Base-by-base conservation (phyloP, 2,797 vertebrate genomes). In the Melopsittacus undulatus region DNA sequence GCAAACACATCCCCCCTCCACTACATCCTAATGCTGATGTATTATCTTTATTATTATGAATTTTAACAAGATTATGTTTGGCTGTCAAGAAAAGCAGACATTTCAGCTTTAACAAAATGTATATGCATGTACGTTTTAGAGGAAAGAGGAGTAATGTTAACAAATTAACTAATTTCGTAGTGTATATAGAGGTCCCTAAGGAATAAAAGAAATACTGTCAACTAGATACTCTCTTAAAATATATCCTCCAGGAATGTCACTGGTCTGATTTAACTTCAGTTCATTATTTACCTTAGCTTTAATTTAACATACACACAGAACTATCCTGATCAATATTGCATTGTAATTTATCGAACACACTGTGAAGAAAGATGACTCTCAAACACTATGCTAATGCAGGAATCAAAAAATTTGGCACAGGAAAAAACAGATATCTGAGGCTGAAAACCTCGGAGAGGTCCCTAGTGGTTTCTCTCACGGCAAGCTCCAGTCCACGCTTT, bases 91-190 rank as follows among this genome's bases (percentile, higher is more conserved):
- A 12, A 66, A 36, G 8, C 2, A 17, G 42, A 45, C 11, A 62
- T 74, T 45, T n/a, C 54, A 52, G 45, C 26, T 62, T 79, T 42
- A 75, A 23, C 23, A 32, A 70, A 45, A 24, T 2, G 26, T 20
- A 19, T 2, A 19, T 2, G n/a, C 4, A 6, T 1, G 3, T 26
- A 45, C 9, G 17, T 23, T 62, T 67, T 49, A 56, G 42, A 48
- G 32, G 24, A n/a, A 66, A 43, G 26, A 46, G 27, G 23, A 19
- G 6, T 2, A 56, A 38, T 38, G 76, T 38, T 20, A 66, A 62
- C 8, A 34, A 56, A 72, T 19, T 18, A 83, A 64, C 10, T 45
- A 7, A 20, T 56, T 61, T n/a, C 30, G 11, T 10, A 57, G 20
- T 15, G 7, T 24, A 42, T 1, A 14, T 27, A 38, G 36, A 17